These are phyloP conservation scores for Formica selysi DNA, from an alignment of 1,140 invertebrate genomes.

Conservation along the genomic window DNA sequence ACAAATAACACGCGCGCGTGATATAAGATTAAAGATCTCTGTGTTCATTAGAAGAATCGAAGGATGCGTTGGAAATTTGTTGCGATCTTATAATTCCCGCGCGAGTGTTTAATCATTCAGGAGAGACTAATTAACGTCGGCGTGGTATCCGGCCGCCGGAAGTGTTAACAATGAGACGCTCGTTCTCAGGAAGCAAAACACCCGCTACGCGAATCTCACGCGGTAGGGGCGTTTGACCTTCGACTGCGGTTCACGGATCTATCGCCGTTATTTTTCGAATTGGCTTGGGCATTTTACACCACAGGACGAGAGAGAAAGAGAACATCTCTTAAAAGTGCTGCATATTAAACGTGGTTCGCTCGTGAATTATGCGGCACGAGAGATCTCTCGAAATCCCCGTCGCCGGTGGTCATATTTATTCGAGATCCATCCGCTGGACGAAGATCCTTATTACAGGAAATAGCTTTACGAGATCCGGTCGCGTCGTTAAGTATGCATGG, in stretches of 20 bases:
- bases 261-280: constrained; percentile 25
- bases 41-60: constrained; percentile 42
- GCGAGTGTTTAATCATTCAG: constrained; percentile 29
- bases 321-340: constrained; percentile 11
- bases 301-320: no score
- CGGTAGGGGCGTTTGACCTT: constrained; percentile 49
- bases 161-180: constrained; percentile 37
- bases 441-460: constrained; percentile 76
- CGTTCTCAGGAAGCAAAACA: constrained; percentile 38
- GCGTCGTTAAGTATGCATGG: constrained; percentile 74
- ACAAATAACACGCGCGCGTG: background rate
- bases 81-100: constrained; percentile 43
- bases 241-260: constrained; percentile 31
- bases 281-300: background rate
- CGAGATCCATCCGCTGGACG: constrained; percentile 61
- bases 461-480: constrained; percentile 65
- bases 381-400: background rate
- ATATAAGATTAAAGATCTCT: background rate
- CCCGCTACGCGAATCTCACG: constrained; percentile 22
- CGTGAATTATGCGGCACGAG: constrained; percentile 62
- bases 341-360: background rate
- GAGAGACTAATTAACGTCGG: constrained; percentile 42
- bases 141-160: constrained; percentile 22
- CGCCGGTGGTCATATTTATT: constrained; percentile 45
- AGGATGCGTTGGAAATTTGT: constrained; percentile 26